These are phyloP conservation scores for Mus pahari DNA, from an alignment of 2,113 vertebrate species.

Conservation along the genomic window DNA sequence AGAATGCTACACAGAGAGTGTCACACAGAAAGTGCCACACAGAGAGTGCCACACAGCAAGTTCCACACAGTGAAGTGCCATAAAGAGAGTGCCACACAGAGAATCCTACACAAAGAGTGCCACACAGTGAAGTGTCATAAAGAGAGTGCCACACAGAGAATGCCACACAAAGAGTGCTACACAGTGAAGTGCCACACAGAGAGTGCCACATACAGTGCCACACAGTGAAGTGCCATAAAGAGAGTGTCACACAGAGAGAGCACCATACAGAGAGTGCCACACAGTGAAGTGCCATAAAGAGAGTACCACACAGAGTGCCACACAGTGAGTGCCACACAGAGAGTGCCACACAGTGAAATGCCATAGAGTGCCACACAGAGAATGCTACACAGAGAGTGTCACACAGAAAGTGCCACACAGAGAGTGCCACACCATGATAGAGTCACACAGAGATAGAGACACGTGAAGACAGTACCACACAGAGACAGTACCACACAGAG, in stretches of 20 bases:
- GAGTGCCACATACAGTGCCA: background rate
- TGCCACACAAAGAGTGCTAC: background rate
- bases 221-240: no score
- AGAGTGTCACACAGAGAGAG: fast-evolving
- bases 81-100: fast-evolving
- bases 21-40: background rate
- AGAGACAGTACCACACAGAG: background rate
- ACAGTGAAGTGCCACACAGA: background rate
- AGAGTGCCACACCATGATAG: no score
- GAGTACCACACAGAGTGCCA: background rate
- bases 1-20: no score
- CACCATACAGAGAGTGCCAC: background rate
- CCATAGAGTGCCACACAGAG: background rate
- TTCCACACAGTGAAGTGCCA: background rate
- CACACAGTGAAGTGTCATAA: no score
- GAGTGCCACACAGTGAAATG: no score
- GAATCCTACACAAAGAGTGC: no score
- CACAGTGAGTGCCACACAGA: no score
- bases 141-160: background rate
- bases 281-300: no score
- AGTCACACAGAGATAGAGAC: no score
- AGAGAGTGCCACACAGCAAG: background rate
- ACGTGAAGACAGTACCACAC: no score
- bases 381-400: background rate
- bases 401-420: background rate